A percentile compares a stretch with the other conserved stretches of the same genome.
phyloP scores from a whole-genome alignment of 2,113 vertebrate genomes.

The Archocentrus centrarchus region DNA sequence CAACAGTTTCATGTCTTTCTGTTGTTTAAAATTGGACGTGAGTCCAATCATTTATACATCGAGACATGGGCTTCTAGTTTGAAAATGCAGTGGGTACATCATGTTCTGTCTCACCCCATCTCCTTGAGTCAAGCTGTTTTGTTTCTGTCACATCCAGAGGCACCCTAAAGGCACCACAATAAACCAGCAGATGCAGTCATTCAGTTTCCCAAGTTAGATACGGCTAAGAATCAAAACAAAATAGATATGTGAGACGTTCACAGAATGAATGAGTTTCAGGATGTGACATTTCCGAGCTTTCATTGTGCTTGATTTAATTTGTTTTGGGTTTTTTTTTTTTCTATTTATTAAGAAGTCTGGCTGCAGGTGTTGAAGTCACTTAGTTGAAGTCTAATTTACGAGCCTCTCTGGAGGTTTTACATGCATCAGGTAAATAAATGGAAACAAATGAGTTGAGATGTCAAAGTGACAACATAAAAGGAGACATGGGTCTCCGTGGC shows the following conservation, averaged over 20 bases:
- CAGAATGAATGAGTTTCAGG: background rate
- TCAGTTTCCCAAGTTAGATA: background rate
- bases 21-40: background rate
- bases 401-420: background rate
- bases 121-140: background rate
- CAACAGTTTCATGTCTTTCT: background rate
- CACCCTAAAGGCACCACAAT: background rate
- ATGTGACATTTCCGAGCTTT: slow-evolving; percentile 14
- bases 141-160: background rate
- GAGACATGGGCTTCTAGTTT: background rate
- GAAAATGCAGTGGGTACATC: background rate
- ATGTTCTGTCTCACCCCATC: background rate
- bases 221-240: background rate
- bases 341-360: background rate
- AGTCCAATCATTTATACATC: background rate
- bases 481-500: slow-evolving; percentile 25
- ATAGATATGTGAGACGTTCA: background rate
- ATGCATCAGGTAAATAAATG: slow-evolving; percentile 2
- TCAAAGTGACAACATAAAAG: slow-evolving; percentile 1
- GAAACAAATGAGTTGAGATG: slow-evolving; percentile 15
- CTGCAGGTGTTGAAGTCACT: slow-evolving; percentile 41
- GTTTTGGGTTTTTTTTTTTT: background rate
- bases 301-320: slow-evolving; percentile 17
- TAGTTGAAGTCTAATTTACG: background rate
- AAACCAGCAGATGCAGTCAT: background rate